A percentile compares a stretch with the other conserved stretches of the same genome.
These are phyloP conservation scores for Cataglyphis livida DNA, from an alignment of 2,888 invertebrate species.

Conservation along the genomic window DNA sequence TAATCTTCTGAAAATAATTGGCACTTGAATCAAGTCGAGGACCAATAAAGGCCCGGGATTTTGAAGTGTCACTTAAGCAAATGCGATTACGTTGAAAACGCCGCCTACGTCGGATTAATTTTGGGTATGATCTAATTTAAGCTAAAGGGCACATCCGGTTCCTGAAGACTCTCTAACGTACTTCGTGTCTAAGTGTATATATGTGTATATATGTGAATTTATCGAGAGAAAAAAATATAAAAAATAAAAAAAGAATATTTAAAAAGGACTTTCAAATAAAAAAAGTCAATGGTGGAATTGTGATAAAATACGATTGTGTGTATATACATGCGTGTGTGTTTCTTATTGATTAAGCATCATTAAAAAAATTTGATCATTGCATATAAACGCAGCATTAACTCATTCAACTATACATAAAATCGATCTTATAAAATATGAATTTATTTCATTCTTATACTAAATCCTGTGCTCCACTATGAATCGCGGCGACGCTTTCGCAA, in stretches of 20 bases:
- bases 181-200: background rate
- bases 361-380: background rate
- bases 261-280: background rate
- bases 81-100: conserved; percentile 45
- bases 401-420: background rate
- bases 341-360: background rate
- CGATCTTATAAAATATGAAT: background rate
- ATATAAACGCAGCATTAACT: background rate
- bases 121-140: conserved; percentile 46
- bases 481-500: conserved; percentile 5
- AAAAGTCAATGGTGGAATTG: background rate
- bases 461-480: background rate
- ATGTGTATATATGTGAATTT: background rate
- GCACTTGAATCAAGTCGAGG: conserved; percentile 46
- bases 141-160: conserved; percentile 35
- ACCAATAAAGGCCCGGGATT: conserved; percentile 44
- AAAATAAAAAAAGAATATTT: background rate
- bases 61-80: conserved; percentile 51
- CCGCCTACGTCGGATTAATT: conserved; percentile 49
- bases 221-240: background rate
- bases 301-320: background rate
- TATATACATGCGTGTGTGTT: background rate
- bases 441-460: background rate
- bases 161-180: conserved; percentile 19
- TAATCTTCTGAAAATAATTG: conserved; percentile 48